Conservation (phyloP, 2,113 vertebrate genomes). For the Motacilla tschutschensis region DNA sequence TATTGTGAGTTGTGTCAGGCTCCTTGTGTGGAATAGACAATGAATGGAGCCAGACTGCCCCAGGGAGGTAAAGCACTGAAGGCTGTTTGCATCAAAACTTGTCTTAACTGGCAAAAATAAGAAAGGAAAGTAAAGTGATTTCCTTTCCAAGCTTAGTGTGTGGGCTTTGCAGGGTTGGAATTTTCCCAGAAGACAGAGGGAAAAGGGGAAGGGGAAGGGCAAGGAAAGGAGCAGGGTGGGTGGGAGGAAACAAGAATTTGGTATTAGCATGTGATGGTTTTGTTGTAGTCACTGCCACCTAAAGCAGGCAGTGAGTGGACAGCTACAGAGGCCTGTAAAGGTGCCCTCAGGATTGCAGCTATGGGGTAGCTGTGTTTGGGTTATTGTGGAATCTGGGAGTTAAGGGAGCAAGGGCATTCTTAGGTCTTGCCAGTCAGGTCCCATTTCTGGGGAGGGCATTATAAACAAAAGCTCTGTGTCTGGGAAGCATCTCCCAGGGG, state of each 20-base stretch:
- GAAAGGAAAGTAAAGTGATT: background rate
- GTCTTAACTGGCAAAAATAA: background rate
- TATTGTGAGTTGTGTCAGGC: background rate
- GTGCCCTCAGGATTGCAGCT: background rate
- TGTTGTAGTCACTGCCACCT: background rate
- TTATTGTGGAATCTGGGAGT: background rate
- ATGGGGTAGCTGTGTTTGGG: background rate
- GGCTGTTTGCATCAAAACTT: background rate
- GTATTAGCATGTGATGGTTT: background rate
- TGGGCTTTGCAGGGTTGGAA: background rate
- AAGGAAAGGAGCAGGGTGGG: fast-evolving
- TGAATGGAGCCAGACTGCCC: background rate
- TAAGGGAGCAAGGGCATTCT: background rate
- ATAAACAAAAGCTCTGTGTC: background rate
- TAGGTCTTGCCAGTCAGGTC: background rate
- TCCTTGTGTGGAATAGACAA: background rate
- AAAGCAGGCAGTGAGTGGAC: background rate
- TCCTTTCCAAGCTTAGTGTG: background rate
- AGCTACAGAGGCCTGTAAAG: background rate
- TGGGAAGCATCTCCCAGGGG: background rate
- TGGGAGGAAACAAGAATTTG: background rate
- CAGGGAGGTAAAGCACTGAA: background rate
- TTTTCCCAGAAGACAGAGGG: background rate
- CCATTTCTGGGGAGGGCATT: background rate
- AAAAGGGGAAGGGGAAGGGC: background rate